A percentile compares a stretch with the other conserved stretches of the same genome.
Conservation (phyloP, 2,888 invertebrate species). For the Odontocerum albicorne region DNA sequence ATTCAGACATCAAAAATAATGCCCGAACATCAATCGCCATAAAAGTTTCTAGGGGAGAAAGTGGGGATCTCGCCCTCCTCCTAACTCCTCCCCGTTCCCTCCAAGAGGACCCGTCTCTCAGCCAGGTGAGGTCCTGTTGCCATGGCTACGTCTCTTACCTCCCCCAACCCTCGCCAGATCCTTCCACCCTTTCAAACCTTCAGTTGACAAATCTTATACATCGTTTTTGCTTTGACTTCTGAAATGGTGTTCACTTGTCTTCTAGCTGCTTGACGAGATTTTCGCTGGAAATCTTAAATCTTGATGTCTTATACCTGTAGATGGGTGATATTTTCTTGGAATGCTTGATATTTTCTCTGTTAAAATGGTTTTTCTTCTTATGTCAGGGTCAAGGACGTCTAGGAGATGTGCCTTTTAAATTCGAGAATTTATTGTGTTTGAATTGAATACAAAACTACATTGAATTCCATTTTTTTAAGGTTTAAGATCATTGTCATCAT, state of each 20-base stretch:
- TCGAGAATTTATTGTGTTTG: too few species aligned
- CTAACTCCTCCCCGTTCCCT: conserved; percentile 5
- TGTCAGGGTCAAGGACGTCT: too few species aligned
- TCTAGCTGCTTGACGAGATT: neutral
- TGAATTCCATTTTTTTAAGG: too few species aligned
- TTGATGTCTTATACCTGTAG: too few species aligned
- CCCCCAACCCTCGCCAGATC: conserved; percentile 10
- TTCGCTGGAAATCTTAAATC: too few species aligned
- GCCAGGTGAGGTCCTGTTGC: conserved; percentile 35
- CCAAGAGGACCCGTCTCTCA: conserved; percentile 9
- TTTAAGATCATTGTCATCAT: too few species aligned
- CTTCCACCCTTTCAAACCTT: neutral
- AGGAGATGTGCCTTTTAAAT: too few species aligned
- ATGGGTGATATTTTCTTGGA: too few species aligned
- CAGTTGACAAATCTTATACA: neutral
- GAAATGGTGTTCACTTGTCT: neutral
- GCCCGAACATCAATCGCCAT: conserved; percentile 36
- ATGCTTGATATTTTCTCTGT: too few species aligned
- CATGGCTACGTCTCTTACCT: conserved; percentile 31
- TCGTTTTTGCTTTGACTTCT: neutral
- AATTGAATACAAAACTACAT: too few species aligned
- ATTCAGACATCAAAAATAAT: conserved; percentile 37
- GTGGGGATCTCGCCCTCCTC: neutral
- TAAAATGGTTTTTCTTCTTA: too few species aligned
- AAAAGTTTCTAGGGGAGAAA: conserved; percentile 32